These are phyloP conservation scores for Eristalis pertinax DNA, from an alignment of 2,888 invertebrate species.

Conservation along the genomic window DNA sequence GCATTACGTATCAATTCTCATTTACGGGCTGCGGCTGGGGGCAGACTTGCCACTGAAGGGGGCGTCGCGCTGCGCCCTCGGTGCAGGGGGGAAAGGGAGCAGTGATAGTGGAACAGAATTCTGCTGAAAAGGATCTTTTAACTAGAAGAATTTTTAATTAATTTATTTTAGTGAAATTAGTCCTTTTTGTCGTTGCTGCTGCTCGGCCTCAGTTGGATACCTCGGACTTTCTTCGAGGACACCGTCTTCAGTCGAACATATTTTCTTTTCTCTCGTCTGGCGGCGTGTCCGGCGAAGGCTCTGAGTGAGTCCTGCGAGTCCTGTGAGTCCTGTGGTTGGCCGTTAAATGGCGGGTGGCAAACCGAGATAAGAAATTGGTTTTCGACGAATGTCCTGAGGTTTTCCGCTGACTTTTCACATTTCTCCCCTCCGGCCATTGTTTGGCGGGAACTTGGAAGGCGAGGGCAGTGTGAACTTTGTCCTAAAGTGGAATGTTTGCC, in stretches of 20 bases:
- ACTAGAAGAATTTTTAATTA: conserved; percentile 67
- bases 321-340: neutral
- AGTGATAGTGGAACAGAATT: neutral
- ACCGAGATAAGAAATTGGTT: conserved; percentile 33
- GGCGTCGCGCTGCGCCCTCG: neutral
- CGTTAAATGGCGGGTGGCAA: conserved; percentile 26
- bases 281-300: neutral
- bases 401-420: conserved; percentile 30
- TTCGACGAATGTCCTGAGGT: conserved; percentile 11
- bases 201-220: neutral
- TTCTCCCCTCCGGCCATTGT: neutral
- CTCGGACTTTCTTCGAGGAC: neutral
- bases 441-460: neutral
- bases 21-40: neutral
- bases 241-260: neutral
- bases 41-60: neutral
- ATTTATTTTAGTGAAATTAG: conserved; percentile 55
- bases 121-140: conserved; percentile 56
- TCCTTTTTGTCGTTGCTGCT: neutral
- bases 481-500: neutral
- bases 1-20: conserved; percentile 37
- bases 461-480: conserved; percentile 2
- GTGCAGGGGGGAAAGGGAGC: neutral
- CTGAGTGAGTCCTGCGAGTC: neutral
- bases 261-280: neutral